These are phyloP conservation scores for Pollicipes pollicipes DNA, from an alignment of 1,140 invertebrate genomes.

Conservation along the genomic window DNA sequence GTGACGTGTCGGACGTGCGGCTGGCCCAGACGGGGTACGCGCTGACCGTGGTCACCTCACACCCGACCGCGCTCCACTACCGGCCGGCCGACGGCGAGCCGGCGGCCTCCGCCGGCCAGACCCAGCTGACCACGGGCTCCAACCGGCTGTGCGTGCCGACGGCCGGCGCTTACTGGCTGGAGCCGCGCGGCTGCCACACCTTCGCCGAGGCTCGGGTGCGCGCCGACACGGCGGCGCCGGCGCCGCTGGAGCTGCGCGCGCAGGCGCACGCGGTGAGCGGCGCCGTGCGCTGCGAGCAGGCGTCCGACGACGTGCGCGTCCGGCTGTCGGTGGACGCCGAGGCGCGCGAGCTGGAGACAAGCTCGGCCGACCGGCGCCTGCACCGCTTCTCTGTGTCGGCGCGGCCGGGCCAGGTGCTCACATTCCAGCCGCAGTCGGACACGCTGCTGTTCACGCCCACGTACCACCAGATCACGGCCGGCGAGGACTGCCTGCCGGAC, in stretches of 20 bases:
- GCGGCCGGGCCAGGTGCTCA: conserved; percentile 23
- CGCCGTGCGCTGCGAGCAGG: background rate
- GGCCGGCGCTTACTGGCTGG: conserved; percentile 51
- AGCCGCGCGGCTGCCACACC: conserved; percentile 61
- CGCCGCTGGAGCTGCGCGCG: background rate
- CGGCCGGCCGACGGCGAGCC: conserved; percentile 44
- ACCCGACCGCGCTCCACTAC: conserved; percentile 44
- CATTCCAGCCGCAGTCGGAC: conserved; percentile 26
- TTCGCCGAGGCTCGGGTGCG: conserved; percentile 34
- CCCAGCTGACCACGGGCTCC: conserved; percentile 45
- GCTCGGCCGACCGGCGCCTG: background rate
- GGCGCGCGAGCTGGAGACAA: background rate
- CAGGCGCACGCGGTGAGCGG: background rate
- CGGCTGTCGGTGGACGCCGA: background rate
- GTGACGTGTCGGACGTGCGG: conserved; percentile 41
- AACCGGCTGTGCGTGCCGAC: conserved; percentile 44
- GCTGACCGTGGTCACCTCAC: conserved; percentile 44
- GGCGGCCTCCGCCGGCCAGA: conserved; percentile 55
- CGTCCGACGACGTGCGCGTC: background rate
- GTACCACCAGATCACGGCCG: conserved; percentile 39
- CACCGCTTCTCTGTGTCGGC: background rate
- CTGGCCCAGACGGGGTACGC: conserved; percentile 60
- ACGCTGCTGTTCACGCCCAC: conserved; percentile 45
- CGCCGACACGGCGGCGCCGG: conserved; percentile 25
- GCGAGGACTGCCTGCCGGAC: conserved; percentile 51